Conservation (phyloP, 2,113 vertebrate genomes). For the Typhlomys cinereus region DNA sequence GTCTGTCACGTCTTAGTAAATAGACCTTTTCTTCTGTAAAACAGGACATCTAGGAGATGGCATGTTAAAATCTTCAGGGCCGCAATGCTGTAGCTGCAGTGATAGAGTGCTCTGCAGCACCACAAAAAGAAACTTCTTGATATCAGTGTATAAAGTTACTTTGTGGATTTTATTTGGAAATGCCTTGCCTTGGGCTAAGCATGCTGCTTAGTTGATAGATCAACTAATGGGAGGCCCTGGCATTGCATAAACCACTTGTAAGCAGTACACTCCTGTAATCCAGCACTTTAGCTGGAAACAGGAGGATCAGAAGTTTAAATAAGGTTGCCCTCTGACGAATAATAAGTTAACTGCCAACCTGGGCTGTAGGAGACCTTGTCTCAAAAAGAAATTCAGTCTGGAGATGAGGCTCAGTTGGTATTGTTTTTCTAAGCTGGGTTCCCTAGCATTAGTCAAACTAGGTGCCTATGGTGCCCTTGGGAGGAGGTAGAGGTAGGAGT, state of each 20-base stretch:
- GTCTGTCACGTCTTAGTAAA: not conserved
- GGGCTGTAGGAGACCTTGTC: not conserved
- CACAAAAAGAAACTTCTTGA: not conserved
- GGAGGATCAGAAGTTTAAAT: not conserved
- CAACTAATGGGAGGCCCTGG: not conserved
- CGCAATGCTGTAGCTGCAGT: not conserved
- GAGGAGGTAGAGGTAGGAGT: no score
- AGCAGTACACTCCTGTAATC: no score
- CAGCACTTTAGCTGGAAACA: not conserved
- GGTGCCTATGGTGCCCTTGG: no score
- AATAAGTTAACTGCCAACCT: not conserved
- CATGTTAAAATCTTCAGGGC: not conserved
- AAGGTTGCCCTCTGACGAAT: not conserved
- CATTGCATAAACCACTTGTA: no score
- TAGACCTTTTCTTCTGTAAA: not conserved
- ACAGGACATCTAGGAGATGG: not conserved
- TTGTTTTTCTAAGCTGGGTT: no score
- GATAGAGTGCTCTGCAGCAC: not conserved
- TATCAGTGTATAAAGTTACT: not conserved
- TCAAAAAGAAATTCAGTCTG: not conserved
- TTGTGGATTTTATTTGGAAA: not conserved
- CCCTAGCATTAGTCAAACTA: no score
- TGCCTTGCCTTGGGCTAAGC: not conserved
- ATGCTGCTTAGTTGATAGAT: not conserved
- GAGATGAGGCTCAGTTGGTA: no score